Conservation (phyloP, 1,140 invertebrate genomes). For the Drosophila guanche region DNA sequence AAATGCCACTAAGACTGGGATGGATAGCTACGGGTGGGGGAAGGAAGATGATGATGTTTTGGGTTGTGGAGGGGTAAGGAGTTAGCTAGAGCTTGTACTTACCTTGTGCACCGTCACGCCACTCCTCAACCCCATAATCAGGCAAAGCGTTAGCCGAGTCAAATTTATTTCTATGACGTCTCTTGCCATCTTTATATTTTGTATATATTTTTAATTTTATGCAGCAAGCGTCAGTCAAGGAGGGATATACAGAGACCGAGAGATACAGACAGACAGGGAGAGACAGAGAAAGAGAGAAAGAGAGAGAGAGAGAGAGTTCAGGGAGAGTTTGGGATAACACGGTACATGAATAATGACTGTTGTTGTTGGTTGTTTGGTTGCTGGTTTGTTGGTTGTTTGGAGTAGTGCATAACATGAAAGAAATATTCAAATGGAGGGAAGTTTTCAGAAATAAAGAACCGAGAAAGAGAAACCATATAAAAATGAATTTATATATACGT, state of each 20-base stretch:
- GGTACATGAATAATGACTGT: slow-evolving; percentile 62
- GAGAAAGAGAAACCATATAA: slow-evolving; percentile 49
- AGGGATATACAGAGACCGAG: slow-evolving; percentile 16
- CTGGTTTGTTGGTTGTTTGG: slow-evolving; percentile 26
- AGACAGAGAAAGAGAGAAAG: background rate
- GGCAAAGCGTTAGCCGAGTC: slow-evolving; percentile 81
- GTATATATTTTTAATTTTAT: slow-evolving; percentile 71
- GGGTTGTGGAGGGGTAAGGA: background rate
- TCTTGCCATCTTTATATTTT: slow-evolving; percentile 79
- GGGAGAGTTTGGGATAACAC: slow-evolving; percentile 40
- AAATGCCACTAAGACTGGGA: slow-evolving; percentile 52
- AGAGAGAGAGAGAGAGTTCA: slow-evolving; percentile 24
- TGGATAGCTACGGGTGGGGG: background rate
- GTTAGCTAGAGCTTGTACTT: slow-evolving; percentile 59
- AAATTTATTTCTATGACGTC: slow-evolving; percentile 83
- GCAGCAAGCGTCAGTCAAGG: slow-evolving; percentile 70
- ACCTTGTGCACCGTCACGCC: slow-evolving; percentile 83
- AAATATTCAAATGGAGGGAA: slow-evolving; percentile 59
- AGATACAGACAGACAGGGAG: background rate
- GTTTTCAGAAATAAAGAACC: slow-evolving; percentile 29
- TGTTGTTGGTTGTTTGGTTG: slow-evolving; percentile 38
- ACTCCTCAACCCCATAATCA: slow-evolving; percentile 83
- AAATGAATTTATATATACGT: slow-evolving; percentile 56
- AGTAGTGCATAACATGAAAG: slow-evolving; percentile 64
- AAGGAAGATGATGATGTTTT: background rate